A percentile compares a stretch with the other conserved stretches of the same genome.
Conservation (phyloP, 1,140 invertebrate species). For the Ridgeia piscesae region DNA sequence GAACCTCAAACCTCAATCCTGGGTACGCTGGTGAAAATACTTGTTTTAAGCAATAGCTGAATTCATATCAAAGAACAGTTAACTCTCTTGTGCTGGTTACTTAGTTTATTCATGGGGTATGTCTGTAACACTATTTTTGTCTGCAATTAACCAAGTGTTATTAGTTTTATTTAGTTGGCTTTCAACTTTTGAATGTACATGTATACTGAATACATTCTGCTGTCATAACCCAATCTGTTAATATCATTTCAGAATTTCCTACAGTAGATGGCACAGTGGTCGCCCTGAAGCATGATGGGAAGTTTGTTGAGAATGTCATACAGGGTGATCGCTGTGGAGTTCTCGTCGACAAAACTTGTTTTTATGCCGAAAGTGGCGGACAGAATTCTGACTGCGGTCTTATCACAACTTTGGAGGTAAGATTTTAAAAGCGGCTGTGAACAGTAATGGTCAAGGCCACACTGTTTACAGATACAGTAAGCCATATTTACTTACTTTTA, state of each 20-base stretch:
- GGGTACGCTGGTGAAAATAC: too few species aligned
- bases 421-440: background rate
- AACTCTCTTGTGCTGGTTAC: too few species aligned
- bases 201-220: background rate
- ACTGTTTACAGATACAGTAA: background rate
- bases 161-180: too few species aligned
- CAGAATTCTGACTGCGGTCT: constrained; percentile 94
- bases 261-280: constrained; percentile 11
- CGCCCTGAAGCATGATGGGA: constrained; percentile 21
- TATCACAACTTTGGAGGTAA: background rate
- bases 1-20: too few species aligned
- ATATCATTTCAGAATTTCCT: background rate
- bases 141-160: too few species aligned
- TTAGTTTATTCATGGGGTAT: too few species aligned
- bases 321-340: constrained; percentile 68
- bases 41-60: too few species aligned
- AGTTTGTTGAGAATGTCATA: constrained; percentile 16
- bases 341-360: constrained; percentile 85
- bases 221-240: background rate
- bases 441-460: background rate
- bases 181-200: too few species aligned
- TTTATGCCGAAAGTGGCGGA: constrained; percentile 95
- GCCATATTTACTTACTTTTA: background rate
- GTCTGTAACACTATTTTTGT: too few species aligned
- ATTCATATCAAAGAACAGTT: too few species aligned